Evolutionary conservation across 2,888 invertebrate genomes (phyloP).

Genomic region (Drosophila picticornis): DNA sequence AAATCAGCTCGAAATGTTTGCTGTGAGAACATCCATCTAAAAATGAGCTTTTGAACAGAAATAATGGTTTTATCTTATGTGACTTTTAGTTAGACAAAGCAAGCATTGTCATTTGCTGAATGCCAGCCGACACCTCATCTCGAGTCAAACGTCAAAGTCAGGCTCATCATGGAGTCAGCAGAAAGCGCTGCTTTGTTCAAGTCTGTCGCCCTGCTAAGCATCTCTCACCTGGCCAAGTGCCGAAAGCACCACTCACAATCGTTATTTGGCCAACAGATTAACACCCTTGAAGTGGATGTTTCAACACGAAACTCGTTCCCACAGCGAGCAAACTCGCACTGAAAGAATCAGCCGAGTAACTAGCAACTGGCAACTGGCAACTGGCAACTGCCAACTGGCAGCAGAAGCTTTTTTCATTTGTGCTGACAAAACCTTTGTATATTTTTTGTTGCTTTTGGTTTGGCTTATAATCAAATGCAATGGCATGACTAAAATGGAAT

Average conservation of each 20-base stretch:
- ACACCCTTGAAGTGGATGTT: slow-evolving; percentile 60
- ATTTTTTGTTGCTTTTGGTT: slow-evolving; percentile 28
- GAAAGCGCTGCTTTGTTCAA: slow-evolving; percentile 48
- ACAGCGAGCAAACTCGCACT: slow-evolving; percentile 11
- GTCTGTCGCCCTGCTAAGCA: slow-evolving; percentile 28
- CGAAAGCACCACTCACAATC: slow-evolving; percentile 8
- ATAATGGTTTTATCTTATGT: slow-evolving; percentile 17
- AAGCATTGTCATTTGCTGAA: slow-evolving; percentile 27
- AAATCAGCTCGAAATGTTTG: background rate
- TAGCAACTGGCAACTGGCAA: background rate
- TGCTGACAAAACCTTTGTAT: slow-evolving; percentile 15
- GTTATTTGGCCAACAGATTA: slow-evolving; percentile 70
- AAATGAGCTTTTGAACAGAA: slow-evolving; percentile 2
- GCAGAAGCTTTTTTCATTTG: slow-evolving; percentile 25
- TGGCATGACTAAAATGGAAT: slow-evolving; percentile 81
- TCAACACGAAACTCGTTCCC: slow-evolving; percentile 55
- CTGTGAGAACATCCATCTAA: background rate
- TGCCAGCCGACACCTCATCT: slow-evolving; percentile 50
- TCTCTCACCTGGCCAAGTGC: slow-evolving; percentile 32
- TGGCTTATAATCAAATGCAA: slow-evolving; percentile 76
- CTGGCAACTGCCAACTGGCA: slow-evolving; percentile 6
- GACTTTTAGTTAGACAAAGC: slow-evolving; percentile 32
- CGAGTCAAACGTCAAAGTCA: slow-evolving; percentile 24
- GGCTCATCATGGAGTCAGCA: slow-evolving; percentile 11
- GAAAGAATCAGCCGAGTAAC: background rate